Evolutionary conservation across 1,140 invertebrate genomes (phyloP).

Genomic region (Scaptomyza pallida): DNA sequence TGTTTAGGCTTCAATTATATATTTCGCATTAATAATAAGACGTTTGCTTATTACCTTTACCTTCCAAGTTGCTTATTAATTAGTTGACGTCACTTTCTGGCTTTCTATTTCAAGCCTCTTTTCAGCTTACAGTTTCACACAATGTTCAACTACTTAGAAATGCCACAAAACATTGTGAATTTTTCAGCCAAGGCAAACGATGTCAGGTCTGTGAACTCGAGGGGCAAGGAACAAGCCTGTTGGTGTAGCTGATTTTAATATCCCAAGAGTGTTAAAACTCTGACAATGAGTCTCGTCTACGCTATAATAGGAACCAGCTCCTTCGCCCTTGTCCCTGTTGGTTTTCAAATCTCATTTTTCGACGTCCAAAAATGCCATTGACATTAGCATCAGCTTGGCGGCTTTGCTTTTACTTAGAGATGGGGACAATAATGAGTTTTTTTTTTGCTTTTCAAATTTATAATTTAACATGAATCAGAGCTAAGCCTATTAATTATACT

Average conservation of each 20-base stretch:
- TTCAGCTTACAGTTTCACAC: neutral
- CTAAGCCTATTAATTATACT: conserved; percentile 19
- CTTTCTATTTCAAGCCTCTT: neutral
- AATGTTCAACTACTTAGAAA: conserved; percentile 1
- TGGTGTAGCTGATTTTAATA: conserved; percentile 5
- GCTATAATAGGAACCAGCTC: neutral
- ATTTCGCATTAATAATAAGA: neutral
- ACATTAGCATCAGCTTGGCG: neutral
- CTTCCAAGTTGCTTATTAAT: neutral
- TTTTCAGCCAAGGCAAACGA: conserved; percentile 1
- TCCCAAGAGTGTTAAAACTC: conserved; percentile 13
- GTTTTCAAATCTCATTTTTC: neutral
- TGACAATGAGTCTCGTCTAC: conserved; percentile 17
- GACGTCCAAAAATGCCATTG: conserved; percentile 1
- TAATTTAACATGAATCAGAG: conserved; percentile 1
- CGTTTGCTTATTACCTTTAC: no score
- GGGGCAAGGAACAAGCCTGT: neutral
- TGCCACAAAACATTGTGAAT: conserved; percentile 12
- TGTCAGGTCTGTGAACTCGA: conserved; percentile 2
- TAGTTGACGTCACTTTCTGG: neutral
- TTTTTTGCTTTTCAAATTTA: neutral
- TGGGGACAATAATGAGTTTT: conserved; percentile 3
- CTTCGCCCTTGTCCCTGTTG: neutral
- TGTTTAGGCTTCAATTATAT: no score
- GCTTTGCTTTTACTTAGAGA: neutral